phyloP scores from a whole-genome alignment of 1,140 invertebrate genomes.

The Drosophila sproati region DNA sequence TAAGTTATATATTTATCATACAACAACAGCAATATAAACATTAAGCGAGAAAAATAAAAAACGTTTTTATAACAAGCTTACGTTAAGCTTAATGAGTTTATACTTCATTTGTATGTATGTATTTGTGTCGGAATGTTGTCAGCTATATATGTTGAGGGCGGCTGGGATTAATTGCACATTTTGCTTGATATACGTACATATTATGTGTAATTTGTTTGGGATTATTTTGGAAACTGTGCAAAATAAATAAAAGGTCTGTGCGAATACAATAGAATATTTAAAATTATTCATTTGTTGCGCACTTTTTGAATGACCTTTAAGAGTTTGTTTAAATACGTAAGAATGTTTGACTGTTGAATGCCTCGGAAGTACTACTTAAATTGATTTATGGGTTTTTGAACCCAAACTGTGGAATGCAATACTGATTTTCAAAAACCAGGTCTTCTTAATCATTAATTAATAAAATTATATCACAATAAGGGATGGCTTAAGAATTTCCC shows the following conservation, averaged over 20 bases:
- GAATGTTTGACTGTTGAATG: background rate
- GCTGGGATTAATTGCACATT: conserved; percentile 8
- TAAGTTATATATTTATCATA: conserved; percentile 51
- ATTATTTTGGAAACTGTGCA: conserved; percentile 23
- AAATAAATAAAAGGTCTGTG: conserved; percentile 3
- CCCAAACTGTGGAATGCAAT: too few species aligned
- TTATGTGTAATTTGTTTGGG: conserved; percentile 41
- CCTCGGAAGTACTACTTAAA: background rate
- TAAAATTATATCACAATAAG: too few species aligned
- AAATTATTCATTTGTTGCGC: conserved; percentile 30
- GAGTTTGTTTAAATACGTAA: background rate
- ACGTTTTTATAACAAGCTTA: conserved; percentile 54
- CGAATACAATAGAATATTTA: conserved; percentile 7
- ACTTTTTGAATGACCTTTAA: background rate
- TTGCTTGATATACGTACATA: background rate
- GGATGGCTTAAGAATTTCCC: too few species aligned
- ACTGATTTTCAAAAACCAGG: too few species aligned
- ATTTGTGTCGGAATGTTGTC: too few species aligned
- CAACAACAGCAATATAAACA: conserved; percentile 13
- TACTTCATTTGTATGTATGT: conserved; percentile 9
- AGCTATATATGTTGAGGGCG: background rate
- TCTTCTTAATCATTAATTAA: too few species aligned
- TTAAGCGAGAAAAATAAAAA: conserved; percentile 1
- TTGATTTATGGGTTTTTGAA: background rate
- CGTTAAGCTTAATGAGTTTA: conserved; percentile 54